Percentiles rank a stretch among this genome's conserved stretches.
Conservation (phyloP, 23 tunicate species). For the Corella eumyota region DNA sequence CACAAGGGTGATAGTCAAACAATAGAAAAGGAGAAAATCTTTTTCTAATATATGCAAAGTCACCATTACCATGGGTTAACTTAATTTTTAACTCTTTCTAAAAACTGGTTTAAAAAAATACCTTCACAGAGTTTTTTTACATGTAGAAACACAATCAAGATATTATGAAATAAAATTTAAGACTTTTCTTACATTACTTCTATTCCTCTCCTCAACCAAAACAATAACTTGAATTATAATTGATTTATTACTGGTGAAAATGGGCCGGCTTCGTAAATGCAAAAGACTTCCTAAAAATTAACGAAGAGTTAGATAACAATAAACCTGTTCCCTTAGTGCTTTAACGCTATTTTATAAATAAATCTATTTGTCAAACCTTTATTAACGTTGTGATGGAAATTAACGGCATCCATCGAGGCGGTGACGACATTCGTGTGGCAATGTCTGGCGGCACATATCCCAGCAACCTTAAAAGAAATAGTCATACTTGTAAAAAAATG, state of each 20-base stretch:
- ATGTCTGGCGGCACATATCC: constrained; percentile 79
- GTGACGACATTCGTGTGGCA: constrained; percentile 73
- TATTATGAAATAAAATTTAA: too few relatives aligned
- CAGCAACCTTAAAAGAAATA: constrained; percentile 50
- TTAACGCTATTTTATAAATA: too few relatives aligned
- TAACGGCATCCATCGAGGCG: constrained; percentile 88
- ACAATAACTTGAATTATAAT: constrained; percentile 80
- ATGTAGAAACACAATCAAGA: too few relatives aligned
- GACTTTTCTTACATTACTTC: background rate
- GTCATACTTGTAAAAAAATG: background rate
- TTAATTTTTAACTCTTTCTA: background rate
- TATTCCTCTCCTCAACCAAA: constrained; percentile 31
- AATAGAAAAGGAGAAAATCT: too few relatives aligned
- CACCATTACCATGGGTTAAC: background rate
- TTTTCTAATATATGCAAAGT: background rate
- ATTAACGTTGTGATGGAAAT: constrained; percentile 50
- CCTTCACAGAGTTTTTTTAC: too few relatives aligned
- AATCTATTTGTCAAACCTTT: constrained; percentile 48
- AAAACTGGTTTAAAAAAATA: background rate
- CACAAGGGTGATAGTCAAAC: too few relatives aligned
- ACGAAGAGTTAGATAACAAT: too few relatives aligned
- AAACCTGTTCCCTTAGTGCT: too few relatives aligned
- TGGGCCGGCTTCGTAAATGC: constrained; percentile 61
- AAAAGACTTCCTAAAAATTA: constrained; percentile 36
- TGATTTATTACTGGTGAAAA: constrained; percentile 70